Percentiles rank a stretch among this genome's conserved stretches.
Conservation (phyloP, 2,113 vertebrate genomes). For the Carassius carassius region DNA sequence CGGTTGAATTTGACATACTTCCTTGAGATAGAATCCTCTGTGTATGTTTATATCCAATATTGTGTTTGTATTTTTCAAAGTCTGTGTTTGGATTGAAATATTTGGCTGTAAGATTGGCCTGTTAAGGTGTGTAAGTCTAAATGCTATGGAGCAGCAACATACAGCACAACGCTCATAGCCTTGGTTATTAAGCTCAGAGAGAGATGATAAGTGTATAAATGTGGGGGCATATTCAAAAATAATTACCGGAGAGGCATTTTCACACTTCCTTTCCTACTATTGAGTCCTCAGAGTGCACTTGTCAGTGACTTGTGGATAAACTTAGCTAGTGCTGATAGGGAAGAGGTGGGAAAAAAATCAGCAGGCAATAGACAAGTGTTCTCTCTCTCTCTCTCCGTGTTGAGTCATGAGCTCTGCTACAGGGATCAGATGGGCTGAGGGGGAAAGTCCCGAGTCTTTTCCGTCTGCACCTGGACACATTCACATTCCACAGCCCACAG, state of each 20-base stretch:
- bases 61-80: too few relatives aligned
- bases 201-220: constrained; percentile 38
- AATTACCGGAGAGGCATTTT: constrained; percentile 33
- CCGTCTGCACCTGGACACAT: constrained; percentile 57
- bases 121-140: not conserved
- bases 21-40: not conserved
- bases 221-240: constrained; percentile 43
- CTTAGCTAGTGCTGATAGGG: constrained; percentile 46
- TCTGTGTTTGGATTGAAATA: not conserved
- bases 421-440: constrained; percentile 24
- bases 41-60: not conserved
- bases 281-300: constrained; percentile 34
- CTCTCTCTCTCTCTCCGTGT: constrained; percentile 1
- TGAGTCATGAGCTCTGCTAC: constrained; percentile 44
- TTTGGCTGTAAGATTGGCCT: not conserved
- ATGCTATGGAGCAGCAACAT: not conserved
- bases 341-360: constrained; percentile 32
- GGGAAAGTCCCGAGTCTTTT: constrained; percentile 60
- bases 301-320: constrained; percentile 50
- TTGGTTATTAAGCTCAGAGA: constrained; percentile 19
- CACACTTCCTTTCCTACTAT: not conserved
- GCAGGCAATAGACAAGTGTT: constrained; percentile 5
- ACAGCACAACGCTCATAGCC: not conserved
- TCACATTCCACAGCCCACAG: constrained; percentile 43
- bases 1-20: not conserved